phyloP scores from a whole-genome alignment of 2,888 invertebrate genomes.

The Yponomeuta malinellus region DNA sequence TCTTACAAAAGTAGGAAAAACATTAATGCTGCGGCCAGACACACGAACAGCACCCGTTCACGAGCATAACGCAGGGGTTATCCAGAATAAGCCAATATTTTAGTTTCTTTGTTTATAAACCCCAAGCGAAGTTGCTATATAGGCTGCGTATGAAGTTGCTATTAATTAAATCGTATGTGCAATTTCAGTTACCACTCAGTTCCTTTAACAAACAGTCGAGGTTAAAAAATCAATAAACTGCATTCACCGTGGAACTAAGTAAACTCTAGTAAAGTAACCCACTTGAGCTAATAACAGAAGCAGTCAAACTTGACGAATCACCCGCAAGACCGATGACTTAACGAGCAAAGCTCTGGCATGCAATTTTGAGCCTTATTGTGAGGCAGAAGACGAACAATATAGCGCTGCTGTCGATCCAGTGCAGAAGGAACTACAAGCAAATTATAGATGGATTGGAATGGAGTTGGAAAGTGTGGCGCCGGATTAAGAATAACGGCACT shows the following conservation, averaged over 20 bases:
- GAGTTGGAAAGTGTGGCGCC: neutral
- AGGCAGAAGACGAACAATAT: neutral
- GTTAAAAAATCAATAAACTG: neutral
- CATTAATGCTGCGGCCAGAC: too few relatives aligned
- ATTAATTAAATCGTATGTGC: too few relatives aligned
- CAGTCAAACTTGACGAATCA: conserved; percentile 11
- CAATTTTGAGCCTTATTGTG: neutral
- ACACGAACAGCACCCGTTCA: too few relatives aligned
- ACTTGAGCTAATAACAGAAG: neutral
- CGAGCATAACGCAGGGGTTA: too few relatives aligned
- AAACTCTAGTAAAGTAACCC: neutral
- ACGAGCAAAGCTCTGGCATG: neutral
- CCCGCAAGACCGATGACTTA: conserved; percentile 10
- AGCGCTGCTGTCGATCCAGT: neutral
- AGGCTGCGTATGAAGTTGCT: too few relatives aligned
- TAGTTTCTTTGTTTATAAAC: too few relatives aligned
- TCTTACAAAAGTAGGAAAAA: too few relatives aligned
- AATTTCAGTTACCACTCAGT: too few relatives aligned
- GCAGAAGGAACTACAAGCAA: neutral
- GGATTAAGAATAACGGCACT: too few relatives aligned
- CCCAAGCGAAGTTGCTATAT: too few relatives aligned
- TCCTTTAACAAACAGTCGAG: too few relatives aligned
- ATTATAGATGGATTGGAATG: neutral
- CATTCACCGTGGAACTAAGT: neutral
- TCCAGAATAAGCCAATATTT: too few relatives aligned